Evolutionary conservation across 1,140 invertebrate species (phyloP), one percentile per base, ranked within the genome.

Genomic region (Ephestia elutella): DNA sequence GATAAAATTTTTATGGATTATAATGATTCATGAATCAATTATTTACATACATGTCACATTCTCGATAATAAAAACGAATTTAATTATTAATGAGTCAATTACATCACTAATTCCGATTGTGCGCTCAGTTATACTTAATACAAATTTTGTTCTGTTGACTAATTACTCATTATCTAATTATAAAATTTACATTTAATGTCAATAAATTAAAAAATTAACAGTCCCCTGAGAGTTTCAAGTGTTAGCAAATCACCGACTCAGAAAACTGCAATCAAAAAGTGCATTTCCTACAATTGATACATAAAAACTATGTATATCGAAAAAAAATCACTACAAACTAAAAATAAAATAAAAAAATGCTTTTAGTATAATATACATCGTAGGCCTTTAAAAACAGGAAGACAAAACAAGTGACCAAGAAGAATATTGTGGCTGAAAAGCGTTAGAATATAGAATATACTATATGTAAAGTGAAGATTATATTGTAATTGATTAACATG

Each of bases 311-410:
- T 63, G 57, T 56, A 54, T 32, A 63, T 51, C 54, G 38, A 54
- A 50, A 59, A 59, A 63, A 55, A 21, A 60, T 49, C 48, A 63
- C 54, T 60, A 60, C 38, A 54, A 64, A 64, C 58, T 60, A 64
- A 64, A 60, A 60, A 51, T 58, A 59, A 54, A 25, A n/a, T n/a
- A n/a, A n/a, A 25, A 25, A 54, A 60, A 60, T 60, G 58, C 53
- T 60, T 56, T 59, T 54, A 59, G 57, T 54, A 25, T 53, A 55
- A 49, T 25, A 53, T 53, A 53, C 38, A 60, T 60, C 25, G 50
- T 64, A 64, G 57, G 58, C 58, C 62, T 54, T 64, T 60, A 25
- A 62, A 57, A 55, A 56, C 49, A 64, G 62, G 62, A 64, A 64
- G 62, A 64, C 62, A 60, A 64, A 60, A 64, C 49, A 64, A 64